Base-by-base conservation (phyloP, 64 coral and sea anemone genomes). In the Porites lutea region DNA sequence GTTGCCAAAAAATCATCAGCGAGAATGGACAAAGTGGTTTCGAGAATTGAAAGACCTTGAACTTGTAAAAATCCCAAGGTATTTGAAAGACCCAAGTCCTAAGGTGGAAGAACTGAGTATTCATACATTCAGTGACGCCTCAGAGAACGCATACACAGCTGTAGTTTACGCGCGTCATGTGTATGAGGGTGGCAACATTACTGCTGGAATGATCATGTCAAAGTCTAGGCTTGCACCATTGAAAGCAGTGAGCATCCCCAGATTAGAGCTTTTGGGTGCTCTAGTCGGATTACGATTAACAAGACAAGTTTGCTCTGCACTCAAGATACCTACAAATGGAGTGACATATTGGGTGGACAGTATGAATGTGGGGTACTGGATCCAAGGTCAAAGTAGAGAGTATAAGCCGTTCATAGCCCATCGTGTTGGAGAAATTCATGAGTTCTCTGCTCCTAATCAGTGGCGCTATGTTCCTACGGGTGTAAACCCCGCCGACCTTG, bases 311-410 rank as follows among this genome's bases (percentile, higher is more conserved):
- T 92, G 76, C 27, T 77, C 73, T 47, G 51, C 72, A 59, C 3
- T 54, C 37, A 60, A 27, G 21, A 83, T 60, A 76, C 73, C 73
- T 76, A 47, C 73, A 76, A 72, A 70, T 71, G 59, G 55, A 20
- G 86, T 52, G 52, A 92, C 94, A 60, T 96, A 62, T 37, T 96
- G 94, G 94, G 73, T 92, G 51, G 85, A 96, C 54, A 92, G 94
- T 48, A 3, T 78, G n/a, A 89, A 89, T 48, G 59, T 79, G 8
- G 75, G 74, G 6, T 89, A 12, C 65, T 79, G 74, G 87, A 68
- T 89, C 13, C 45, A 77, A 49, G 87, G 87, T 7, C 77, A 91
- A 66, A 96, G 94, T 52, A 57, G 78, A 3, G 54, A 88, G 52
- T 89, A 92, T 47, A 92, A 96, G 48, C 87, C 79, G 43, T 93